Evolutionary conservation across 1,140 invertebrate species (phyloP).

Genomic region (Stratiolaelaps scimitus): DNA sequence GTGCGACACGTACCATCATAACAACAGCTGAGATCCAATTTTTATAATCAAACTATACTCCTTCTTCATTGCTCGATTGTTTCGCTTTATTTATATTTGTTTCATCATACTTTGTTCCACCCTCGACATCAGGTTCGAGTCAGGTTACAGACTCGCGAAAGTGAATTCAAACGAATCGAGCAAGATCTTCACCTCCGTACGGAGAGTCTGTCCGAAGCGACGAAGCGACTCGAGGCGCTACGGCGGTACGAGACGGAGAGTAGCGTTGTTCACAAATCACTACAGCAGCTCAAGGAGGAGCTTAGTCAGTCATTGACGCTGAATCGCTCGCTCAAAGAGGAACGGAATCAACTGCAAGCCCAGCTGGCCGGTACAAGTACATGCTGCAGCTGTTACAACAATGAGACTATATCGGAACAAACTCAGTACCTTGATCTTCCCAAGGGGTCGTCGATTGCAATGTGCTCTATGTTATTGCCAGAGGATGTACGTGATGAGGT

Average conservation of each 20-base stretch:
- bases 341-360: background rate
- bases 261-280: slow-evolving; percentile 1
- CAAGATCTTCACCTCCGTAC: background rate
- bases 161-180: slow-evolving; percentile 1
- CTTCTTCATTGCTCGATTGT: no score
- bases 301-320: slow-evolving; percentile 2
- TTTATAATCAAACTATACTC: no score
- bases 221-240: background rate
- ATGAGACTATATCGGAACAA: slow-evolving; percentile 16
- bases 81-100: no score
- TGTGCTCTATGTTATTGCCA: background rate
- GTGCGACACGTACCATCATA: no score
- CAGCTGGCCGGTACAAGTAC: background rate
- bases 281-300: slow-evolving; percentile 21
- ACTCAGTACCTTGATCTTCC: slow-evolving; percentile 18
- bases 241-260: slow-evolving; percentile 8
- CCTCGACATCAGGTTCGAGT: background rate
- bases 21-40: no score
- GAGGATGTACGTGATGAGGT: background rate
- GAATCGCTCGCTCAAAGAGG: slow-evolving; percentile 1
- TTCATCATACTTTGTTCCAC: no score
- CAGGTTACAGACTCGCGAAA: background rate
- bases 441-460: background rate
- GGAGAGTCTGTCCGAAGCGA: background rate
- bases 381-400: background rate